These are phyloP conservation scores for Chloromyia formosa DNA, from an alignment of 2,888 invertebrate species.

Conservation along the genomic window DNA sequence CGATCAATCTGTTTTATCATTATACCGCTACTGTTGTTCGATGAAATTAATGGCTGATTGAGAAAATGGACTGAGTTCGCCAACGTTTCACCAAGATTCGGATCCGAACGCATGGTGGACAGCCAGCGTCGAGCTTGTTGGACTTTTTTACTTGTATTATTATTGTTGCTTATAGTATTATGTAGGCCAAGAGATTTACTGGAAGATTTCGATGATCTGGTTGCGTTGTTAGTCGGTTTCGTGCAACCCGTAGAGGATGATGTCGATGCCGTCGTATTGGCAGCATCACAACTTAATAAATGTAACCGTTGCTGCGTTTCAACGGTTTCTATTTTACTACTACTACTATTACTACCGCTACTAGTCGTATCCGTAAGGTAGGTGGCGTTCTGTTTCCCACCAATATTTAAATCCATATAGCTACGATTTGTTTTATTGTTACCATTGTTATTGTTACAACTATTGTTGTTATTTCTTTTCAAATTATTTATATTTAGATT, in stretches of 20 bases:
- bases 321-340: conserved; percentile 50
- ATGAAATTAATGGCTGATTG: conserved; percentile 7
- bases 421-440: conserved; percentile 32
- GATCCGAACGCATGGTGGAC: conserved; percentile 57
- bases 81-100: conserved; percentile 58
- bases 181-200: conserved; percentile 38
- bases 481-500: conserved; percentile 18
- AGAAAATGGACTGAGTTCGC: conserved; percentile 52
- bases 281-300: neutral
- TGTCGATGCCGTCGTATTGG: conserved; percentile 9
- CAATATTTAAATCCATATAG: conserved; percentile 37
- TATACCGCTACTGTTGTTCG: conserved; percentile 8
- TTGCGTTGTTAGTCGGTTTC: conserved; percentile 6
- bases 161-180: conserved; percentile 44
- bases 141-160: conserved; percentile 45
- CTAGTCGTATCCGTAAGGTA: conserved; percentile 52
- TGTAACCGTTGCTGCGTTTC: conserved; percentile 40
- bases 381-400: conserved; percentile 38
- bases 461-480: conserved; percentile 36
- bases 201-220: conserved; percentile 33
- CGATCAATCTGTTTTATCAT: neutral
- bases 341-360: conserved; percentile 51
- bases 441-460: conserved; percentile 39
- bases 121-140: conserved; percentile 46
- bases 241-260: conserved; percentile 5